These are phyloP conservation scores for Hylia prasina DNA, from an alignment of 2,113 vertebrate genomes.

Conservation along the genomic window DNA sequence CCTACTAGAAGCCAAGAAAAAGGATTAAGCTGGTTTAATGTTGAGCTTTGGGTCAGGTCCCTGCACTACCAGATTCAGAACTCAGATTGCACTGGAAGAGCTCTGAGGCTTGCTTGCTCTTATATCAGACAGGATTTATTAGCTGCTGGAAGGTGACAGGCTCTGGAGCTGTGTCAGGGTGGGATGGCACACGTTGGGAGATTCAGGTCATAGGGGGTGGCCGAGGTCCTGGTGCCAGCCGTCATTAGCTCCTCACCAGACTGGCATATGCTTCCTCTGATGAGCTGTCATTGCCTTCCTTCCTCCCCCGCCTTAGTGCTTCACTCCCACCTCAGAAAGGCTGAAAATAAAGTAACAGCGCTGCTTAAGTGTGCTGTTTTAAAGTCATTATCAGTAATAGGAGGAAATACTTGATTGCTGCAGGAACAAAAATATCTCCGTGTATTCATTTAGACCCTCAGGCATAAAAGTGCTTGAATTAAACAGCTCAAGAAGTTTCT, in stretches of 20 bases:
- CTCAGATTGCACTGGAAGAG: not conserved
- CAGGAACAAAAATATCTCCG: not conserved
- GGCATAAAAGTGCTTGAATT: constrained; percentile 10
- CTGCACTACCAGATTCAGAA: not conserved
- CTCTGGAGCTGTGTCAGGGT: not conserved
- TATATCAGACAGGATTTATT: not conserved
- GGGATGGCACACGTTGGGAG: not conserved
- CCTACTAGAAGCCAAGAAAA: not conserved
- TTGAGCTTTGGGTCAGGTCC: not conserved
- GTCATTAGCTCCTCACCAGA: not conserved
- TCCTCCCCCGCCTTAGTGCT: not conserved
- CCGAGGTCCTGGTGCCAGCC: not conserved
- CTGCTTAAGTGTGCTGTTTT: not conserved
- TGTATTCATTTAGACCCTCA: not conserved
- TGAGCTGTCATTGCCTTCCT: not conserved
- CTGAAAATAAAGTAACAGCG: not conserved
- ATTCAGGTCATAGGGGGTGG: not conserved
- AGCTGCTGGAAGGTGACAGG: not conserved
- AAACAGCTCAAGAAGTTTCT: not conserved
- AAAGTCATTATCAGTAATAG: not conserved
- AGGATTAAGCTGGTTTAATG: not conserved
- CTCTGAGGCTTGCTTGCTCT: not conserved
- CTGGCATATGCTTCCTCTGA: not conserved
- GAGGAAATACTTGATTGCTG: not conserved
- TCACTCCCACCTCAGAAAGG: not conserved